Evolutionary conservation across 2,888 invertebrate genomes (phyloP).

Genomic region (Chorisops tibialis): DNA sequence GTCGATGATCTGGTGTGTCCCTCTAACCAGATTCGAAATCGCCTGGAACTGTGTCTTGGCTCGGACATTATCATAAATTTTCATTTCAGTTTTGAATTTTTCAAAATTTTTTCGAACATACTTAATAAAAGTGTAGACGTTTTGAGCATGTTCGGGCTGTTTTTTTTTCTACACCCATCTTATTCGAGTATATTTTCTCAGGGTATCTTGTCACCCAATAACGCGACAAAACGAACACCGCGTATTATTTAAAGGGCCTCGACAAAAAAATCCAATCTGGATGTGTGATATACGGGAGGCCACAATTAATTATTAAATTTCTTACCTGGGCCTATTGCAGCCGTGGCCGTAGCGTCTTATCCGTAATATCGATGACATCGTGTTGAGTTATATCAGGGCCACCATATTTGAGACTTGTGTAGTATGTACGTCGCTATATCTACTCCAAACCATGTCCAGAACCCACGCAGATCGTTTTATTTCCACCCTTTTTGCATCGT

Average conservation of each 20-base stretch:
- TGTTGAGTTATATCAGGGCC: constrained; percentile 24
- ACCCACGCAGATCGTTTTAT: constrained; percentile 20
- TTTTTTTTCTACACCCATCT: too few relatives aligned
- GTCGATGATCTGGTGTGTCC: constrained; percentile 14
- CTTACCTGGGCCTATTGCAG: constrained; percentile 3
- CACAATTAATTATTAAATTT: constrained; percentile 16
- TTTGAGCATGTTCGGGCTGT: too few relatives aligned
- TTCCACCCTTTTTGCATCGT: constrained; percentile 6
- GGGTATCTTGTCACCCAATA: constrained; percentile 3
- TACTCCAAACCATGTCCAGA: constrained; percentile 27
- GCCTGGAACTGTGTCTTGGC: constrained; percentile 5
- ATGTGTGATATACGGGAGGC: constrained; percentile 11
- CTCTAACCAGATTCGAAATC: constrained; percentile 12
- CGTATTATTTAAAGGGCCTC: constrained; percentile 9
- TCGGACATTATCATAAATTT: constrained; percentile 24
- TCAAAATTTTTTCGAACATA: constrained; percentile 22
- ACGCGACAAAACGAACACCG: constrained; percentile 21
- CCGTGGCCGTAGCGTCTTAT: constrained; percentile 15
- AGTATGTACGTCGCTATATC: constrained; percentile 17
- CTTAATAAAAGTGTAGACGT: constrained; percentile 4
- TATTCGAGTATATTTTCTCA: not conserved
- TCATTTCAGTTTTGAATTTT: constrained; percentile 26
- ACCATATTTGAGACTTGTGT: constrained; percentile 31
- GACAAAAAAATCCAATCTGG: not conserved
- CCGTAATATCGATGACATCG: constrained; percentile 13